These are phyloP conservation scores for Pseudomugil gertrudae DNA, from an alignment of 2,797 vertebrate species.

Conservation along the genomic window DNA sequence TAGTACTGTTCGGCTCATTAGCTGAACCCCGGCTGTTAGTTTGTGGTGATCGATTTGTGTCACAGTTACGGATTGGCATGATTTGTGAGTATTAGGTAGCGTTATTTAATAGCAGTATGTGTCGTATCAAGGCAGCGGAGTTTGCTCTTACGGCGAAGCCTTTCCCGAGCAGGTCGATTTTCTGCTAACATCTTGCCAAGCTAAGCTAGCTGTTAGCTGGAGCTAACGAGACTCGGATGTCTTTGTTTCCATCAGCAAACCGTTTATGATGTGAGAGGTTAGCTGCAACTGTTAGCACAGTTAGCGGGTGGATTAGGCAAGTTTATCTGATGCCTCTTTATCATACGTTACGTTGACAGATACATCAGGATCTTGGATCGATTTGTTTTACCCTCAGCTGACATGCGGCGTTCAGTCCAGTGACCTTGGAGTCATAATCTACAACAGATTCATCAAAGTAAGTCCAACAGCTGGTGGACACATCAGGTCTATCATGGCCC, in stretches of 20 bases:
- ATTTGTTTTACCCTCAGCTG: slow-evolving; percentile 4
- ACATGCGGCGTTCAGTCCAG: slow-evolving; percentile 32
- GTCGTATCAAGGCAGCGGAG: not conserved
- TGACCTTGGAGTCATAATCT: slow-evolving; percentile 48
- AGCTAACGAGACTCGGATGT: slow-evolving; percentile 26
- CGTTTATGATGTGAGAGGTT: slow-evolving; percentile 14
- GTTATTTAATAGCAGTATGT: not conserved
- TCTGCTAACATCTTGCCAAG: not conserved
- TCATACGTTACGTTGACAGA: slow-evolving; percentile 6
- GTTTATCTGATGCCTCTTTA: not conserved
- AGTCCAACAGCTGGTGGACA: slow-evolving; percentile 14
- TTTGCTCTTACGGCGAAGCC: not conserved
- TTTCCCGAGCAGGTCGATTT: not conserved
- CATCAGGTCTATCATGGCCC: slow-evolving; percentile 43
- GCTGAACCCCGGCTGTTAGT: not conserved
- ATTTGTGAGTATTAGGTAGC: not conserved
- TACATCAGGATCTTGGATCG: not conserved
- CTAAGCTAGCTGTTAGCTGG: slow-evolving; percentile 32
- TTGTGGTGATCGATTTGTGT: not conserved
- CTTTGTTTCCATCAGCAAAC: slow-evolving; percentile 48
- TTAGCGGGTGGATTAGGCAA: not conserved
- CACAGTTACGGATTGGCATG: not conserved
- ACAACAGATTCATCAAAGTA: slow-evolving; percentile 13
- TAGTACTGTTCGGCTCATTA: slow-evolving; percentile 11
- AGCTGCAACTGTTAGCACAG: slow-evolving; percentile 20